phyloP scores from a whole-genome alignment of 2,113 vertebrate genomes.

The Octodon degus region DNA sequence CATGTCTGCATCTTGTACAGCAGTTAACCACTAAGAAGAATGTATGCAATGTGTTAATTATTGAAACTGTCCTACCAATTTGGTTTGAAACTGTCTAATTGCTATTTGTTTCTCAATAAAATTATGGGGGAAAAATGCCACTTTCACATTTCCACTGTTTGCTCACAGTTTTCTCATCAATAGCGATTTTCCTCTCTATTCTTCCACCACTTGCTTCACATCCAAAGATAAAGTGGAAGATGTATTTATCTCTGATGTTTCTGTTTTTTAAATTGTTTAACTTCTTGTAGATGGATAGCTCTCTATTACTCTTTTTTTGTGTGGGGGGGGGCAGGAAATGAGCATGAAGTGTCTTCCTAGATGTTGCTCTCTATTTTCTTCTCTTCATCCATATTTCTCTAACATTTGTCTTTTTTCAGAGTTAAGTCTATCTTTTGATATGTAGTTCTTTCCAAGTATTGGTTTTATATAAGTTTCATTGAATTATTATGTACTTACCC shows the following conservation, averaged over 20 bases:
- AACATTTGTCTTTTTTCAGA: not conserved
- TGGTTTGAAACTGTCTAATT: too few species aligned
- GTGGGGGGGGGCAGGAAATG: not conserved
- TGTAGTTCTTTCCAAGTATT: not conserved
- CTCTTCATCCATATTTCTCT: slow-evolving; percentile 24
- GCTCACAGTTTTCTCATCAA: not conserved
- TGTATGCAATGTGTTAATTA: too few species aligned
- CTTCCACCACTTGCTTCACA: accelerated
- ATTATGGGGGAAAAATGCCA: too few species aligned
- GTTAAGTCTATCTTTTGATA: not conserved
- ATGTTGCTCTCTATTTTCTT: not conserved
- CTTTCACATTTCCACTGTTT: not conserved
- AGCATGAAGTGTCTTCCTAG: not conserved
- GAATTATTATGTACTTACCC: not conserved
- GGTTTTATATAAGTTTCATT: not conserved
- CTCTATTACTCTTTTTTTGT: slow-evolving; percentile 9
- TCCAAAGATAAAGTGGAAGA: not conserved
- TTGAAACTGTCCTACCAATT: too few species aligned
- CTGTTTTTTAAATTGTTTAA: slow-evolving; percentile 20
- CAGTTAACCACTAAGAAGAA: too few species aligned
- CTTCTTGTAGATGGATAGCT: slow-evolving; percentile 27
- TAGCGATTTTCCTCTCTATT: not conserved
- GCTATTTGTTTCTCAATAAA: too few species aligned
- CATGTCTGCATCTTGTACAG: too few species aligned
- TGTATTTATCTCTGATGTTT: not conserved